A percentile compares a stretch with the other conserved stretches of the same genome.
Conservation (phyloP, 2,113 vertebrate species). For the Ciconia maguari region DNA sequence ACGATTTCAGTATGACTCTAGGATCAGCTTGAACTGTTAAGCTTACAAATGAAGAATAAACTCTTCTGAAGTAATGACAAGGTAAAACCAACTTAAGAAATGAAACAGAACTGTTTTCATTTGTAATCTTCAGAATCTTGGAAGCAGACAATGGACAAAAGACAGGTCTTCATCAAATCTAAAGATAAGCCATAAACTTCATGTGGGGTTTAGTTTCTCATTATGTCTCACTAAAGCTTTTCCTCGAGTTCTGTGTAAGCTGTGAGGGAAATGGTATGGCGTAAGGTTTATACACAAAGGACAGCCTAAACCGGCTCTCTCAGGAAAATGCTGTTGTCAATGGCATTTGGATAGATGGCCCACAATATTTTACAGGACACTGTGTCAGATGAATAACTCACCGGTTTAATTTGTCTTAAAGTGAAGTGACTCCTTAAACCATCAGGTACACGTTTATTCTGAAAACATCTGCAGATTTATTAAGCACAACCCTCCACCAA, state of each 20-base stretch:
- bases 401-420: neutral
- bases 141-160: neutral
- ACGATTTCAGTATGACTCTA: neutral
- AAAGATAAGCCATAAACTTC: neutral
- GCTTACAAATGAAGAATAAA: neutral
- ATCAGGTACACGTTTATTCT: neutral
- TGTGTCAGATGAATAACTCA: neutral
- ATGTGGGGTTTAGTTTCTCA: neutral
- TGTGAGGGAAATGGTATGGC: rapidly evolving
- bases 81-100: neutral
- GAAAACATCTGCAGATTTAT: neutral
- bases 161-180: neutral
- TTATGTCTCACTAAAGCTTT: neutral
- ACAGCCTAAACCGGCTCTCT: neutral
- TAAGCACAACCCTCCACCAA: neutral
- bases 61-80: neutral
- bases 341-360: neutral
- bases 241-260: neutral
- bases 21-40: neutral
- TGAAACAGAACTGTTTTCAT: neutral
- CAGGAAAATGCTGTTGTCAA: neutral
- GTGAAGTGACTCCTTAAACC: neutral
- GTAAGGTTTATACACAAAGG: neutral
- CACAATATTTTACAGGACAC: neutral
- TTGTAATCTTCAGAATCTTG: neutral